Percentiles rank a stretch among this genome's conserved stretches.
Evolutionary conservation across 2,888 invertebrate genomes (phyloP).

Genomic region (Tetragonisca angustula): DNA sequence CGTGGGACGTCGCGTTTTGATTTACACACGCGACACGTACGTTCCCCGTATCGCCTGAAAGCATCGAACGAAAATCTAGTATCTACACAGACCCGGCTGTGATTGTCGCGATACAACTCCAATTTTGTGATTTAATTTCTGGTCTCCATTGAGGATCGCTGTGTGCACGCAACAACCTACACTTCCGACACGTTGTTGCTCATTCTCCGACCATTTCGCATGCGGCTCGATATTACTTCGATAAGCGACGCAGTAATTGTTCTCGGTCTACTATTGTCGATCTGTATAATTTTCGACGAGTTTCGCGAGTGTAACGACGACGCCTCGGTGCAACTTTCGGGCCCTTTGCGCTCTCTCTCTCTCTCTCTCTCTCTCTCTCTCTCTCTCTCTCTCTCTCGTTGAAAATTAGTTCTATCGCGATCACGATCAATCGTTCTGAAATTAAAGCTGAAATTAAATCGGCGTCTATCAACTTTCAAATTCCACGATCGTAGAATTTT

Average conservation of each 20-base stretch:
- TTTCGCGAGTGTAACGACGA: background rate
- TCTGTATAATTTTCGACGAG: background rate
- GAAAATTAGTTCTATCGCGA: background rate
- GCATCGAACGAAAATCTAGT: conserved; percentile 34
- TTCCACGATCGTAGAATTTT: background rate
- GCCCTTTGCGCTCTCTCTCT: background rate
- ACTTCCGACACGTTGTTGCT: conserved; percentile 33
- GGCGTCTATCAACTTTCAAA: background rate
- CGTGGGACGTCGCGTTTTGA: background rate
- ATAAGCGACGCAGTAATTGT: conserved; percentile 23
- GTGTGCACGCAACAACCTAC: conserved; percentile 27
- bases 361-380: background rate
- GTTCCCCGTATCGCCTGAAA: background rate
- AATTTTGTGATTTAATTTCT: conserved; percentile 46
- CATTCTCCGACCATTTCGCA: conserved; percentile 17
- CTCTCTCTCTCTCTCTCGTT: background rate
- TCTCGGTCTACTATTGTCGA: background rate
- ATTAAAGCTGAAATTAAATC: background rate
- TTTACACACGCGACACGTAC: background rate
- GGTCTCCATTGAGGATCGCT: conserved; percentile 25
- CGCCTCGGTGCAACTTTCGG: background rate
- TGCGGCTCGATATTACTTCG: conserved; percentile 13
- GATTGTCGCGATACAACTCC: conserved; percentile 22
- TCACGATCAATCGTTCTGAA: background rate
- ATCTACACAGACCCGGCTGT: background rate